A percentile compares a stretch with the other conserved stretches of the same genome.
Conservation (phyloP, 1,140 invertebrate genomes). For the Sycophila sp. region DNA sequence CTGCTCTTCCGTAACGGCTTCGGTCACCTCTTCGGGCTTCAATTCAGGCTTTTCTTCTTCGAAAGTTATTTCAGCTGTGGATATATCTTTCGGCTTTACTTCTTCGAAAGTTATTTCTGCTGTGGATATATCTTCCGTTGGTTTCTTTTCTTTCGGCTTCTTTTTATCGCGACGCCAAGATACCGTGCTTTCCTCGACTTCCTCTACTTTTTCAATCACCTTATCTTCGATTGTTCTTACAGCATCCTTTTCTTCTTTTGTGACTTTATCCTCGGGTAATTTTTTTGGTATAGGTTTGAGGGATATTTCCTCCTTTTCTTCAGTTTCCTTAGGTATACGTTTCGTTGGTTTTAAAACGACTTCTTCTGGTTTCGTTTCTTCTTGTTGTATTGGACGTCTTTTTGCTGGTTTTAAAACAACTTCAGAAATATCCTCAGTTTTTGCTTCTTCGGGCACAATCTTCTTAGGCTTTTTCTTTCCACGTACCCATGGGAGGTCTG, state of each 20-base stretch:
- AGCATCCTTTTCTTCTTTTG: not conserved
- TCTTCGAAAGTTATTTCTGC: slow-evolving; percentile 47
- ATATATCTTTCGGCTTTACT: slow-evolving; percentile 40
- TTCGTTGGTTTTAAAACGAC: slow-evolving; percentile 56
- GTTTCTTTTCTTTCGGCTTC: slow-evolving; percentile 43
- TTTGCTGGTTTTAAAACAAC: not conserved
- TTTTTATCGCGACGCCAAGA: slow-evolving; percentile 60
- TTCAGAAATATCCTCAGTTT: slow-evolving; percentile 45
- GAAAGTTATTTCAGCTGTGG: too few species aligned
- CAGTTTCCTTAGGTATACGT: slow-evolving; percentile 35
- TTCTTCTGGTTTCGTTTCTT: slow-evolving; percentile 50
- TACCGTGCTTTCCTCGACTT: slow-evolving; percentile 44
- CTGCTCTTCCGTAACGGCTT: slow-evolving; percentile 20
- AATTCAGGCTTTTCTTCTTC: slow-evolving; percentile 26
- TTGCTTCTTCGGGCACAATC: slow-evolving; percentile 36
- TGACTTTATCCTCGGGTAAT: slow-evolving; percentile 35
- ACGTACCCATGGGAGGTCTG: slow-evolving; percentile 24
- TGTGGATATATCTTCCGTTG: slow-evolving; percentile 38
- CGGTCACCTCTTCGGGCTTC: too few species aligned
- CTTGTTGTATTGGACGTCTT: slow-evolving; percentile 29
- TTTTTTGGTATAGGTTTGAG: slow-evolving; percentile 51
- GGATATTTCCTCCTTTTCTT: slow-evolving; percentile 52
- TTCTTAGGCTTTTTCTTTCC: slow-evolving; percentile 27
- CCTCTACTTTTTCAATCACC: not conserved
- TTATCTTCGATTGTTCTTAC: too few species aligned